Conservation (phyloP, 2,797 vertebrate genomes). For the Arctocebus calabarensis region DNA sequence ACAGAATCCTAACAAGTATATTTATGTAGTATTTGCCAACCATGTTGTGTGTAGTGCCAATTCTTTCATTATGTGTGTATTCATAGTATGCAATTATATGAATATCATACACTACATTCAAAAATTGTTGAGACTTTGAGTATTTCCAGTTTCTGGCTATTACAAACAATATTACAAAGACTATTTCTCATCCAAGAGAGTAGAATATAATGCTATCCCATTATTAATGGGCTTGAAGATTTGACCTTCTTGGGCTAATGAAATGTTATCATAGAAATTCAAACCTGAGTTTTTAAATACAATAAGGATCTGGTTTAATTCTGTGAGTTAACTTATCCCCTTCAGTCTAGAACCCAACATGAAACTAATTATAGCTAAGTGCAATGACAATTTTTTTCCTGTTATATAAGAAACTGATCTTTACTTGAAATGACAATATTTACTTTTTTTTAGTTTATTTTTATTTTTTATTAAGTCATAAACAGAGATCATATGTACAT, state of each 20-base stretch:
- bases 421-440: conserved; percentile 84
- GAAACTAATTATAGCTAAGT: neutral
- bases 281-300: neutral
- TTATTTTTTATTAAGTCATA: no score
- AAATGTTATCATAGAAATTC: neutral
- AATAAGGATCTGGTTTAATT: neutral
- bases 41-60: neutral
- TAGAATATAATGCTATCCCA: neutral
- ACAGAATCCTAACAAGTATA: neutral
- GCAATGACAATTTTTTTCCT: conserved; percentile 50
- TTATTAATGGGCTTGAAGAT: neutral
- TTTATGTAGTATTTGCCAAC: neutral
- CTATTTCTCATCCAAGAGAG: neutral
- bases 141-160: neutral
- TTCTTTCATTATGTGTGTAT: neutral
- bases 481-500: no score
- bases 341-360: neutral
- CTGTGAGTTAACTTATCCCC: neutral
- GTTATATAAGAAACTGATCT: conserved; percentile 83
- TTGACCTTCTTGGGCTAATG: neutral
- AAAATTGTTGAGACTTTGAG: neutral
- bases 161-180: neutral
- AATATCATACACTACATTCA: neutral
- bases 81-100: neutral
- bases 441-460: conserved; percentile 68